Base-by-base conservation (phyloP, 1,140 invertebrate species). In the Scaptomyza montana region DNA sequence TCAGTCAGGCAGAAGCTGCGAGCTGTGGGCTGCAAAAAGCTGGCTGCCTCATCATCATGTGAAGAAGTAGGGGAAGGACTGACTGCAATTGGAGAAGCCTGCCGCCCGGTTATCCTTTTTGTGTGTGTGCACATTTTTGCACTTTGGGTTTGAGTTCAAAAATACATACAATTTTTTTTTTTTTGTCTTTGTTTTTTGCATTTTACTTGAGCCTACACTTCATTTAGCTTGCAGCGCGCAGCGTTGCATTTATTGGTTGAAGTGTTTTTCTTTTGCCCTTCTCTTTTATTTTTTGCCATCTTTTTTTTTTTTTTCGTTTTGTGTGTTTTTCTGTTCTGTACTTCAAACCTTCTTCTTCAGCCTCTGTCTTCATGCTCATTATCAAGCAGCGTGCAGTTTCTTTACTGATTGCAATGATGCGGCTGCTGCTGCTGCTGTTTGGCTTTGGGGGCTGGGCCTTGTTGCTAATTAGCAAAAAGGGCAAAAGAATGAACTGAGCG, bases 151-250 rank as follows among this genome's bases (percentile, higher is more conserved):
- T 63, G 66, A 43, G 72, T 41, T 59, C 30, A 71, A 55, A 46
- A 43, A n/a, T 43, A 63, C 62, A 45, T 74, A 65, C 57, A 74
- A 41, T 43, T 61, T 43, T 41, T 51, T 46, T 33, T 47, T 39
- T 68, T 47, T 25, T 16, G 16, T 25, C 21, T 72, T 63, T 73
- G 76, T 69, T 73, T 85, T 85, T 85, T 80, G 54, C 43, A 65
- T 85, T 77, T 81, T 86, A 68, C 74, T 87, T 69, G 68, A 80
- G 82, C 81, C 72, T 81, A 87, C 75, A 86, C 82, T 86, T 86
- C 78, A 87, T 86, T 86, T 86, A 81, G 82, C 71, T 80, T 66
- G 72, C 43, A 30, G 67, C 63, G 62, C 62, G 56, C 69, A 74
- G 70, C 71, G 51, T 72, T 87, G 82, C 82, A 86, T 86, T 86